These are phyloP conservation scores for Melanerpes aurifrons DNA, from an alignment of 2,113 vertebrate genomes.

Conservation along the genomic window DNA sequence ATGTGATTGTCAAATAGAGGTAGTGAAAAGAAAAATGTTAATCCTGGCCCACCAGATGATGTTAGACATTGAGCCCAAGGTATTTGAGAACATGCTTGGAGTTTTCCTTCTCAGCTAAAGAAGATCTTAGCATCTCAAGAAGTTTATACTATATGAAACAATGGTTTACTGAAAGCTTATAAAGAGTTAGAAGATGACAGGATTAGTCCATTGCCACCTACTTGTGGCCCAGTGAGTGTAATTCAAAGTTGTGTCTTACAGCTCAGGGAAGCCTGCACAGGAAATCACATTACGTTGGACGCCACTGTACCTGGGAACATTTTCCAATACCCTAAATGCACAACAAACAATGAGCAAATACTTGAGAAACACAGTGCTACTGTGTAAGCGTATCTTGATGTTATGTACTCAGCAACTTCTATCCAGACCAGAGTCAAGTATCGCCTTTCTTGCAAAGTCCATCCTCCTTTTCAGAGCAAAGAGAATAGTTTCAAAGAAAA, in stretches of 20 bases:
- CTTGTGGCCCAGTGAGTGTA: neutral
- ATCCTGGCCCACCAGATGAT: neutral
- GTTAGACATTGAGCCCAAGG: neutral
- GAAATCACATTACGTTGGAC: neutral
- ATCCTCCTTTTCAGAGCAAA: neutral
- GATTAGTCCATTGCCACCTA: neutral
- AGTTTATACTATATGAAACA: neutral
- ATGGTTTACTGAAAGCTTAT: neutral
- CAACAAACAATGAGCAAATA: neutral
- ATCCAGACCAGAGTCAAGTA: neutral
- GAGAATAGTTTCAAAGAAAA: neutral
- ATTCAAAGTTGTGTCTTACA: neutral
- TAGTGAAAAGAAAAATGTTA: neutral
- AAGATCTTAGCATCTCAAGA: neutral
- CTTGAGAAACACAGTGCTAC: neutral
- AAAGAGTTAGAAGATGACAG: neutral
- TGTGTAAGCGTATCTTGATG: neutral
- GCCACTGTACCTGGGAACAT: neutral
- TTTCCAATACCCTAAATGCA: neutral
- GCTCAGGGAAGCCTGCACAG: neutral
- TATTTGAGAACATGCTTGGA: neutral
- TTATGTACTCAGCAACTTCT: neutral
- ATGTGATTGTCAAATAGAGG: neutral
- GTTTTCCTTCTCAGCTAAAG: neutral
- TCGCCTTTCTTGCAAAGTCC: neutral